phyloP scores from a whole-genome alignment of 2,888 invertebrate genomes.

The Sarcophaga subvicina region DNA sequence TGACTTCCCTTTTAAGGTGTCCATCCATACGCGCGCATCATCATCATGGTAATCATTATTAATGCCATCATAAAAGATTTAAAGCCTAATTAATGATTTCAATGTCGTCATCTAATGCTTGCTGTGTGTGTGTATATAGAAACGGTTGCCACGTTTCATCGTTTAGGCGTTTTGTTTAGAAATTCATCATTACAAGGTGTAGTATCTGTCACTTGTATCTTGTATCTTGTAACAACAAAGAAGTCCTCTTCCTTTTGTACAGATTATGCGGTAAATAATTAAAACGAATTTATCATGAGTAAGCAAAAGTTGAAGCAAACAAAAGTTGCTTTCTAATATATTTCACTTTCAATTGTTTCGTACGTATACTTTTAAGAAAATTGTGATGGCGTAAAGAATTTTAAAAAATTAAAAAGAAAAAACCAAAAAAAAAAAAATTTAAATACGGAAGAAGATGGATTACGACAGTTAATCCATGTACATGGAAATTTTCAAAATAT shows the following conservation, averaged over 20 bases:
- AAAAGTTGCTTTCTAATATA: neutral
- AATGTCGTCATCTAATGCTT: too few species aligned
- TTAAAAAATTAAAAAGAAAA: neutral
- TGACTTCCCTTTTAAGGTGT: constrained; percentile 13
- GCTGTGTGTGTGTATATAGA: neutral
- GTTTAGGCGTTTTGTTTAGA: neutral
- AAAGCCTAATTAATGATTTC: constrained; percentile 51
- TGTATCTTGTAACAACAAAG: neutral
- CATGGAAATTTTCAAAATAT: neutral
- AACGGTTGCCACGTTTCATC: neutral
- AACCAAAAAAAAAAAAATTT: neutral
- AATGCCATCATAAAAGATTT: neutral
- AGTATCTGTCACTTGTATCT: neutral
- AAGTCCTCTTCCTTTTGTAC: neutral
- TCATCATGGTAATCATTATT: neutral
- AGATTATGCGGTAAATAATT: neutral
- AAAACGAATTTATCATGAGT: constrained; percentile 8
- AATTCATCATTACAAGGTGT: neutral
- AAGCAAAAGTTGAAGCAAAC: constrained; percentile 3
- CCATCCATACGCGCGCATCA: neutral
- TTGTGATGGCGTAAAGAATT: constrained; percentile 4
- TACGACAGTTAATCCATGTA: constrained; percentile 15
- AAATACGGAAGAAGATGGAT: constrained; percentile 33
- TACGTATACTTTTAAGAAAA: constrained; percentile 12
- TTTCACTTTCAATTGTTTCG: constrained; percentile 20